Conservation (phyloP, 2,797 vertebrate genomes). For the Muraenolepis orangiensis region DNA sequence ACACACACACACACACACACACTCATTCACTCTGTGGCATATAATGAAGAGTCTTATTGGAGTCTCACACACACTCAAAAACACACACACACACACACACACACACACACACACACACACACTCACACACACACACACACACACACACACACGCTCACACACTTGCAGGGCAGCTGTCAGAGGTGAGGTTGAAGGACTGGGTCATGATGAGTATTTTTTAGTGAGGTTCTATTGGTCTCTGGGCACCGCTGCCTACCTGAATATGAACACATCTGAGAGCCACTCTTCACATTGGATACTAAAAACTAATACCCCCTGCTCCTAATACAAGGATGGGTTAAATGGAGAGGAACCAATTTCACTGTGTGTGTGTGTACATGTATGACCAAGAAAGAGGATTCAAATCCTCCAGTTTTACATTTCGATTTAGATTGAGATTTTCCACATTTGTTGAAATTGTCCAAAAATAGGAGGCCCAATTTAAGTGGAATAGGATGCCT, state of each 20-base stretch:
- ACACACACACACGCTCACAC: neutral
- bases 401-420: too few relatives aligned
- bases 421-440: too few relatives aligned
- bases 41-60: too few relatives aligned
- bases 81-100: neutral
- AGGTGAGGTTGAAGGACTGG: neutral
- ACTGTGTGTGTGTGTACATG: too few relatives aligned
- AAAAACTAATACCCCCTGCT: too few relatives aligned
- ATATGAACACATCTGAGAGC: neutral
- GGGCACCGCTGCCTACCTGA: neutral
- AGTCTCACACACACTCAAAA: neutral
- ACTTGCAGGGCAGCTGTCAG: neutral
- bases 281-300: too few relatives aligned
- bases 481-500: slow-evolving; percentile 36
- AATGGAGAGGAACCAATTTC: too few relatives aligned
- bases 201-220: neutral
- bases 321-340: too few relatives aligned
- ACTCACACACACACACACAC: neutral
- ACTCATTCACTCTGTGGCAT: too few relatives aligned
- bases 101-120: neutral
- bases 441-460: slow-evolving; percentile 39
- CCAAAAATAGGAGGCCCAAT: slow-evolving; percentile 54
- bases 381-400: too few relatives aligned
- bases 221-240: neutral
- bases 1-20: neutral